Evolutionary conservation across 1,140 invertebrate genomes (phyloP).

Genomic region (Laupala kohalensis): DNA sequence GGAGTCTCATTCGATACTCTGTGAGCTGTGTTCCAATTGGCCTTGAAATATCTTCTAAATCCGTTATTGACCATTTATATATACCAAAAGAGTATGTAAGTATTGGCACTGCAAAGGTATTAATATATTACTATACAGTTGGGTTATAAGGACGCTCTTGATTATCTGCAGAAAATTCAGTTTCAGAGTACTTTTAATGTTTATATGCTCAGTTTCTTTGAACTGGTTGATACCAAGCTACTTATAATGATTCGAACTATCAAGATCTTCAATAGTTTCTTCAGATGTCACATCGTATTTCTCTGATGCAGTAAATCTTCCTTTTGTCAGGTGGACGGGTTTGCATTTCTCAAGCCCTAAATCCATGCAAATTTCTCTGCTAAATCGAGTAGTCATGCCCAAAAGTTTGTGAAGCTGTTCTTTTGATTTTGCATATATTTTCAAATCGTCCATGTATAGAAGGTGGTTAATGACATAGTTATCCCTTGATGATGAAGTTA

Average conservation of each 20-base stretch:
- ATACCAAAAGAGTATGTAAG: background rate
- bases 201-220: background rate
- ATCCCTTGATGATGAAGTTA: background rate
- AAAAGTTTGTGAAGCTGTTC: background rate
- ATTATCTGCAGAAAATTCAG: background rate
- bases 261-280: background rate
- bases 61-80: background rate
- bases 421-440: slow-evolving; percentile 3
- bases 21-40: background rate
- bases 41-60: background rate
- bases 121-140: too few relatives aligned
- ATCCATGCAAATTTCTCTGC: too few relatives aligned
- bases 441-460: background rate
- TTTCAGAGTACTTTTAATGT: background rate
- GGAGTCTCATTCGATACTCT: background rate
- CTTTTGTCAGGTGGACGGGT: background rate
- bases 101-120: background rate
- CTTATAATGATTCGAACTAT: background rate
- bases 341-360: background rate
- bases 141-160: background rate
- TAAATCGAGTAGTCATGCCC: background rate
- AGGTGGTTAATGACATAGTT: background rate
- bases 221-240: background rate
- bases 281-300: background rate
- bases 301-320: background rate